Percentiles rank a stretch among this genome's conserved stretches.
Conservation (phyloP, 1,140 invertebrate species). For the Pseudomyrmex dendroicus region DNA sequence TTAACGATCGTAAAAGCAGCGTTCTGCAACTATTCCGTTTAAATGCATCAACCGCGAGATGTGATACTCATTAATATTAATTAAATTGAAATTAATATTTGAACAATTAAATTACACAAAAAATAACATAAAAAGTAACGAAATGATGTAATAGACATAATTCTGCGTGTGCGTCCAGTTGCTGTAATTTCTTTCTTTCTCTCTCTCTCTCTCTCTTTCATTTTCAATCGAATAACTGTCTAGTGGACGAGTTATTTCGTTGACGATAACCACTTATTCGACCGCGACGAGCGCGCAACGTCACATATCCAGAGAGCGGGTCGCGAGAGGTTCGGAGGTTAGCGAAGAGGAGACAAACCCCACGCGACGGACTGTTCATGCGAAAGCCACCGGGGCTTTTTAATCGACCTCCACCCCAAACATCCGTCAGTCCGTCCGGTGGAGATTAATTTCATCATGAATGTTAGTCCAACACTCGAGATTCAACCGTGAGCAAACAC, state of each 20-base stretch:
- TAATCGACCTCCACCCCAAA: conserved; percentile 72
- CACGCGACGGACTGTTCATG: conserved; percentile 64
- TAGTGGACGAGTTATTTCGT: not conserved
- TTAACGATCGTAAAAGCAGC: not conserved
- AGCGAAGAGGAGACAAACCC: conserved; percentile 66
- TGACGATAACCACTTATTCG: not conserved
- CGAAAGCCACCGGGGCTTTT: conserved; percentile 76
- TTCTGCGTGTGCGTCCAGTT: no score
- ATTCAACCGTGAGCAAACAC: conserved; percentile 82
- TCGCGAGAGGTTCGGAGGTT: conserved; percentile 62
- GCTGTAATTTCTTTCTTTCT: no score
- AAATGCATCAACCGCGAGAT: not conserved
- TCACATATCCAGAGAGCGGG: conserved; percentile 8
- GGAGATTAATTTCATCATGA: conserved; percentile 85
- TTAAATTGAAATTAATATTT: not conserved
- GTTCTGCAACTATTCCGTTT: not conserved
- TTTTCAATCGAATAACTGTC: not conserved
- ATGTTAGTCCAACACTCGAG: conserved; percentile 85
- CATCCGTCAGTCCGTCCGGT: conserved; percentile 48
- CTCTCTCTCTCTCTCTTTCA: not conserved
- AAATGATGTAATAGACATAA: not conserved
- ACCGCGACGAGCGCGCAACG: not conserved
- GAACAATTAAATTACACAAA: not conserved
- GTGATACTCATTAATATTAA: not conserved
- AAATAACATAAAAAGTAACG: not conserved